phyloP scores from a whole-genome alignment of 2,888 invertebrate species.

The Mechanitis messenoides region DNA sequence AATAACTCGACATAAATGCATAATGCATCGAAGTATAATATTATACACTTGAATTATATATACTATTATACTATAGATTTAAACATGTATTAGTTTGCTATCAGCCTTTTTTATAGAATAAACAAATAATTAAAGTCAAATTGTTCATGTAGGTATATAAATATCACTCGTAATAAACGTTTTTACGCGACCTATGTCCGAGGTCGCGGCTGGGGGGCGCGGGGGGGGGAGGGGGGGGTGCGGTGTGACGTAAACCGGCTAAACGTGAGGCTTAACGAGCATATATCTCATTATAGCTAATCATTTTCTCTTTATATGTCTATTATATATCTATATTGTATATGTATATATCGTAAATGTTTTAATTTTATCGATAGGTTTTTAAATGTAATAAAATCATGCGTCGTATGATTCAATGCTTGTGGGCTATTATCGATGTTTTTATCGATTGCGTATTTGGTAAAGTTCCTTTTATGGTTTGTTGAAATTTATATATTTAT shows the following conservation, averaged over 20 bases:
- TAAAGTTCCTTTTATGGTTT: too few species aligned
- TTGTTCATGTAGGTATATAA: constrained; percentile 18
- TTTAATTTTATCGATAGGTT: too few species aligned
- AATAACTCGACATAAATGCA: too few species aligned
- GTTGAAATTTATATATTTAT: too few species aligned
- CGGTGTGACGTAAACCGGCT: constrained; percentile 47
- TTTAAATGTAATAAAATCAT: too few species aligned
- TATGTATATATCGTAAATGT: neutral
- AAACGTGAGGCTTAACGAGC: constrained; percentile 27
- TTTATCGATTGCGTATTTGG: too few species aligned
- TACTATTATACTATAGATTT: neutral
- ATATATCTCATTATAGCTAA: constrained; percentile 11
- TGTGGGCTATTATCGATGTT: too few species aligned
- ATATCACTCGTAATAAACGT: constrained; percentile 31
- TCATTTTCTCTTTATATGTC: constrained; percentile 1
- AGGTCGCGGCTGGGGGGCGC: constrained; percentile 37
- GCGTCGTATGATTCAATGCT: too few species aligned
- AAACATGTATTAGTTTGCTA: neutral
- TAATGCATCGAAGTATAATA: too few species aligned
- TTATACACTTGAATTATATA: too few species aligned
- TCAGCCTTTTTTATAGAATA: neutral
- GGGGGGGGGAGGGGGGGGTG: constrained; percentile 23
- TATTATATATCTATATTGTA: neutral
- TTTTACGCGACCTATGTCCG: constrained; percentile 48
- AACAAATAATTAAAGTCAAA: constrained; percentile 12